phyloP scores from a whole-genome alignment of 2,113 vertebrate species.

The Notarius lentiginosus region DNA sequence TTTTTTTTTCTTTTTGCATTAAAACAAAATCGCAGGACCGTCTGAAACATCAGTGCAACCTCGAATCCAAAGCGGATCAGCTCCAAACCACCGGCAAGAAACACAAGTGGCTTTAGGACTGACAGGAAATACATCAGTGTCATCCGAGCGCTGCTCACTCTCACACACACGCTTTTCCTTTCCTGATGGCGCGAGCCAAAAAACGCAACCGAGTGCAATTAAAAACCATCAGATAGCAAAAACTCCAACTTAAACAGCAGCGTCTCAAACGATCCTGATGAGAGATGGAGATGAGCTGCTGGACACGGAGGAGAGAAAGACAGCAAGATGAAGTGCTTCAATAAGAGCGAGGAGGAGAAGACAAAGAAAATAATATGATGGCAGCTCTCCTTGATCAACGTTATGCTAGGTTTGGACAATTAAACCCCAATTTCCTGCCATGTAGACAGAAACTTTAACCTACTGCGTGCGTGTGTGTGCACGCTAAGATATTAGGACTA shows the following conservation, averaged over 20 bases:
- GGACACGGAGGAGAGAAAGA: constrained; percentile 5
- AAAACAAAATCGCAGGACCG: neutral
- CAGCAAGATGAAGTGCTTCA: constrained; percentile 22
- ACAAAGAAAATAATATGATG: constrained; percentile 22
- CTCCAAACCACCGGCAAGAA: constrained; percentile 14
- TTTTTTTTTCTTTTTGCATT: neutral
- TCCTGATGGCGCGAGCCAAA: constrained; percentile 34
- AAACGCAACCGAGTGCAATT: constrained; percentile 30
- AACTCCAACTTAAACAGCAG: constrained; percentile 35
- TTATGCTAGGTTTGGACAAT: constrained; percentile 45
- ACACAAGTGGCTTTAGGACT: constrained; percentile 28
- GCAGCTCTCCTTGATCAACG: constrained; percentile 43
- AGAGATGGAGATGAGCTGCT: constrained; percentile 8
- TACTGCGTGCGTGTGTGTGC: constrained; percentile 10
- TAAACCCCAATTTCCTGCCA: constrained; percentile 53
- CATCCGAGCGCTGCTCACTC: neutral
- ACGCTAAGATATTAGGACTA: neutral
- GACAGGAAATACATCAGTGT: constrained; percentile 32
- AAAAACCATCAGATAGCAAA: constrained; percentile 40
- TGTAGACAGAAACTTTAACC: constrained; percentile 21
- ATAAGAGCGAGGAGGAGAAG: neutral
- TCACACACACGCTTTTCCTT: neutral
- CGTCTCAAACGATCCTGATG: constrained; percentile 43
- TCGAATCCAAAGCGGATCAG: neutral
- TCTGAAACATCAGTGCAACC: neutral